Conservation (phyloP, 2,888 invertebrate species). For the Lasioglossum vierecki region DNA sequence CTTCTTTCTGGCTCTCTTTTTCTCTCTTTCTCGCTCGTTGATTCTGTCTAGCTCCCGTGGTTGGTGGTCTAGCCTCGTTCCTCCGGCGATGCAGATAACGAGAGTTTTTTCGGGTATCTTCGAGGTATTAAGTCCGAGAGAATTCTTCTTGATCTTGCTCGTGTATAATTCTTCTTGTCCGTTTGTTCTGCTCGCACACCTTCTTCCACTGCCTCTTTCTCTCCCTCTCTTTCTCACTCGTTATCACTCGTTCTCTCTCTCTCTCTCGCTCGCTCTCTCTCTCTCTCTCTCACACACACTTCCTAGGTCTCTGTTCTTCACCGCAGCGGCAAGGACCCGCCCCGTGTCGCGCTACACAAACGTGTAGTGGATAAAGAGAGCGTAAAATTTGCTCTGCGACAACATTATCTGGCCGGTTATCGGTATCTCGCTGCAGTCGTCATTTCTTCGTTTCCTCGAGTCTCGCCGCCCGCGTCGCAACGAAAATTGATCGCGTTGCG, state of each 20-base stretch:
- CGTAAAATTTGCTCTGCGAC: constrained; percentile 82
- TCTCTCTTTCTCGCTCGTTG: constrained; percentile 11
- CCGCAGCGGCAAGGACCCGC: constrained; percentile 78
- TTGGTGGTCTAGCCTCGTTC: neutral
- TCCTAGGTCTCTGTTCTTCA: constrained; percentile 58
- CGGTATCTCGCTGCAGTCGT: constrained; percentile 65
- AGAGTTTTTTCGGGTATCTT: neutral
- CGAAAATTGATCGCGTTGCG: constrained; percentile 76
- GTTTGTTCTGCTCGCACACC: constrained; percentile 20
- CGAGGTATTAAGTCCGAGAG: constrained; percentile 2
- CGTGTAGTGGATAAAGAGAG: constrained; percentile 82
- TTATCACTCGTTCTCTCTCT: constrained; percentile 9
- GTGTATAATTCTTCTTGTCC: neutral
- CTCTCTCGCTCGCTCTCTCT: constrained; percentile 23
- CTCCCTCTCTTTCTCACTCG: constrained; percentile 20
- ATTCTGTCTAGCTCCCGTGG: constrained; percentile 4
- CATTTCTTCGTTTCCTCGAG: constrained; percentile 64
- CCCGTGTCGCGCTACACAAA: constrained; percentile 82
- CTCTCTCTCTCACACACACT: constrained; percentile 33
- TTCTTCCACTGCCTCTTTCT: neutral
- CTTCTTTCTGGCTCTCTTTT: constrained; percentile 23
- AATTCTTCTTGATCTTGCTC: constrained; percentile 39
- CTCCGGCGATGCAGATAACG: constrained; percentile 7
- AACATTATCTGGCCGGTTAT: constrained; percentile 77
- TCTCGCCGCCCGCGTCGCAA: constrained; percentile 70